Base-by-base conservation (phyloP, 2,797 vertebrate species). In the Enteromius viviparus region DNA sequence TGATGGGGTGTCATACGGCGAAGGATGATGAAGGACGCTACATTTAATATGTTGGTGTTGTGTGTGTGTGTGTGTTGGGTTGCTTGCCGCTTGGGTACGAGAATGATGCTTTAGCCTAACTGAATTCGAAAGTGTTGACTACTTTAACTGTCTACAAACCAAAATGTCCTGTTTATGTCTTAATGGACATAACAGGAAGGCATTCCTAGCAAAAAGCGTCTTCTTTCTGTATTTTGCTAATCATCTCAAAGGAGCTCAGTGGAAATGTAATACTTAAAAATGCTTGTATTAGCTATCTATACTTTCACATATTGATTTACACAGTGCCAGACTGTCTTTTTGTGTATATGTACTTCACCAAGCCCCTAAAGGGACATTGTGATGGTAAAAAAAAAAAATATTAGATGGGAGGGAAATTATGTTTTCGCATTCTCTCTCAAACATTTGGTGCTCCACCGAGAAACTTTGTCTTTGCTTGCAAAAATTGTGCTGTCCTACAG, bases 11-110 rank as follows among this genome's bases (percentile, higher is more conserved):
- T 91, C 89, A 81, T 88, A 87, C 81, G 83, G 85, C 81, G 87
- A 89, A 91, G 89, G 85, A 90, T 91, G 83, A 91, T 88, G 84
- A 82, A 89, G 87, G 87, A 86, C 76, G 74, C 71, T 84, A 34
- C 68, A 84, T 89, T 88, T 78, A 81, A 78, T 80, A 65, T 65
- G 78, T 75, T 37, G 84, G 37, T 78, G 71, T 74, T 32, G 29
- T 32, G 66, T 45, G 69, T 71, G 80, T 60, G 68, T 82, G 19
- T 84, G 81, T 82, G 53, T 45, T 68, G 3, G 42, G 64, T 60
- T 72, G 62, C 23, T 76, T 66, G 19, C 29, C 17, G 19, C 21
- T 2, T 49, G 7, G 60, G 14, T 68, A 34, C 5, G n/a, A 45
- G 51, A 66, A 14, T 5, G 58, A 45, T 26, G 21, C n/a, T 74